phyloP scores from a whole-genome alignment of 2,797 vertebrate genomes.

The Spondyliosoma cantharus region DNA sequence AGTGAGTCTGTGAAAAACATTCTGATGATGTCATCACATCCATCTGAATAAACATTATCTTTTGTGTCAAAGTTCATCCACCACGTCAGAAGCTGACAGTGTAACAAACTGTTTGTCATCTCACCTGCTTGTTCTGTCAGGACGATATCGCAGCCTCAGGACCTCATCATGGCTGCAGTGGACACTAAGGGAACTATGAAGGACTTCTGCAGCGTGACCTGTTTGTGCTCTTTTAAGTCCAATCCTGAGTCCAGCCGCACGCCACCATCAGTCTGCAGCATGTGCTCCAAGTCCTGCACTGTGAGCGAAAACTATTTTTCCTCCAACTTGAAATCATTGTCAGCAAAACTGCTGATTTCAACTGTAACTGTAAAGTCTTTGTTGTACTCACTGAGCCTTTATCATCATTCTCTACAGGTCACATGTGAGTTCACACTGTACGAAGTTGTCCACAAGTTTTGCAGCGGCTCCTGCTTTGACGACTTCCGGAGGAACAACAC shows the following conservation, averaged over 20 bases:
- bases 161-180: constrained; percentile 91
- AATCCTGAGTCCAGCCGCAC: constrained; percentile 58
- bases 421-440: constrained; percentile 25
- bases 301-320: constrained; percentile 77
- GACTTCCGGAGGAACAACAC: constrained; percentile 22
- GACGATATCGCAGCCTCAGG: constrained; percentile 88
- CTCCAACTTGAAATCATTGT: neutral
- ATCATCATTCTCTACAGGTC: constrained; percentile 5
- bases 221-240: constrained; percentile 87
- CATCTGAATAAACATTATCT: neutral
- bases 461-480: constrained; percentile 51
- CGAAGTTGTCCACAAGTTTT: constrained; percentile 20
- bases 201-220: constrained; percentile 92
- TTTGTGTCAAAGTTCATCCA: neutral
- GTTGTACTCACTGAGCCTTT: neutral
- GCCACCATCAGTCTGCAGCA: constrained; percentile 79
- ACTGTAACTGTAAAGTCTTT: fast-evolving
- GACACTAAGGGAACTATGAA: constrained; percentile 87
- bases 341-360: neutral
- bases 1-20: constrained; percentile 78
- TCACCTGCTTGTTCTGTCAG: constrained; percentile 69
- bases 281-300: constrained; percentile 88
- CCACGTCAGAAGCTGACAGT: neutral
- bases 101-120: neutral
- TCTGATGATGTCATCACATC: neutral